Percentiles rank a stretch among this genome's conserved stretches.
These are phyloP conservation scores for Trichomalopsis sarcophagae DNA, from an alignment of 1,140 invertebrate genomes.

Conservation along the genomic window DNA sequence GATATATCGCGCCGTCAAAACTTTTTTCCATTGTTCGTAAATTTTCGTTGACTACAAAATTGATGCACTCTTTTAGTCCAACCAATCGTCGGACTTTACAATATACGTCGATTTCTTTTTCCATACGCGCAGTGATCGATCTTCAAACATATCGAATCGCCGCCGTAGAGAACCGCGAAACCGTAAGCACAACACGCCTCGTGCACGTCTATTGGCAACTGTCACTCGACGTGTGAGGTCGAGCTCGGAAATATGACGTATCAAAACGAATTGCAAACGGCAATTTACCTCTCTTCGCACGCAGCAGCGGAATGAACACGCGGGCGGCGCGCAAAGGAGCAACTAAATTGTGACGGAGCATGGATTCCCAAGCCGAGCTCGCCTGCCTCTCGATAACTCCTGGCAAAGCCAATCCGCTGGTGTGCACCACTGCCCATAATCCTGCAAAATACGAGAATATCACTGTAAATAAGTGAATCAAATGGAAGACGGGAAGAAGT, in stretches of 20 bases:
- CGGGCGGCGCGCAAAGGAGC: conserved; percentile 84
- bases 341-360: conserved; percentile 84
- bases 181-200: not conserved
- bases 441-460: conserved; percentile 74
- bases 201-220: not conserved
- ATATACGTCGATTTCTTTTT: no score
- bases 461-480: conserved; percentile 12
- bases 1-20: no score
- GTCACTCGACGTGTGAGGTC: not conserved
- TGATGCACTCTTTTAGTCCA: no score
- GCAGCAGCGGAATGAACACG: conserved; percentile 83
- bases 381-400: conserved; percentile 83
- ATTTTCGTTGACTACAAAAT: no score
- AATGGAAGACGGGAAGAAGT: not conserved
- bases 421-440: conserved; percentile 88
- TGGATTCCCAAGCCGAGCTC: conserved; percentile 84
- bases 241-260: not conserved
- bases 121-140: no score
- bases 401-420: conserved; percentile 82
- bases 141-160: no score
- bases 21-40: no score
- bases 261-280: not conserved
- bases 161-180: not conserved
- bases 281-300: conserved; percentile 74
- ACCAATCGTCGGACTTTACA: no score